A percentile compares a stretch with the other conserved stretches of the same genome.
These are phyloP conservation scores for Rugalucina vietnamica DNA, from an alignment of 2,888 invertebrate genomes.

Conservation along the genomic window DNA sequence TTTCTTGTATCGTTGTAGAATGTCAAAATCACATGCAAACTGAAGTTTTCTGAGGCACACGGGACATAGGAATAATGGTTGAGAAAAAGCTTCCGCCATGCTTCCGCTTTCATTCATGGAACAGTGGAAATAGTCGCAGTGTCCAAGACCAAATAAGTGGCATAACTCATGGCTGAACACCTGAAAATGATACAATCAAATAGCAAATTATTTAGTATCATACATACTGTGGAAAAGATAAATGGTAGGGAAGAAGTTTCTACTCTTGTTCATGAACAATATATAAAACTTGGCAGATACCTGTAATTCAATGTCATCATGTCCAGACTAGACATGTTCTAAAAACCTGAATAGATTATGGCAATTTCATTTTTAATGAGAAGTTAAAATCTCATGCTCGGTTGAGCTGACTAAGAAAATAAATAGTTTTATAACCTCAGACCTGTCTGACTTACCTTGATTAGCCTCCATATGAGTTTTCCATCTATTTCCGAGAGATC, in stretches of 20 bases:
- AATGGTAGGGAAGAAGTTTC: too few relatives aligned
- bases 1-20: constrained; percentile 72
- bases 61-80: constrained; percentile 82
- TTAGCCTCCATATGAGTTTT: constrained; percentile 76
- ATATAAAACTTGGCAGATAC: too few relatives aligned
- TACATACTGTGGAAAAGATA: too few relatives aligned
- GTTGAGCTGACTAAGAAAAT: too few relatives aligned
- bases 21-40: constrained; percentile 74
- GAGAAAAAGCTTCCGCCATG: constrained; percentile 75
- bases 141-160: constrained; percentile 79
- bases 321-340: too few relatives aligned
- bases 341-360: too few relatives aligned
- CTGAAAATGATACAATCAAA: constrained; percentile 72
- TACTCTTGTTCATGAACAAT: too few relatives aligned
- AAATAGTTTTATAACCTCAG: too few relatives aligned
- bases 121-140: constrained; percentile 81
- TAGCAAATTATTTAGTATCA: too few relatives aligned
- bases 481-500: constrained; percentile 73
- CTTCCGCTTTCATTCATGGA: constrained; percentile 82
- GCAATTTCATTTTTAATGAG: too few relatives aligned
- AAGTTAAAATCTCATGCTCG: too few relatives aligned
- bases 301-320: too few relatives aligned
- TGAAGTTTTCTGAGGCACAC: constrained; percentile 82
- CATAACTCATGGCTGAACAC: constrained; percentile 80
- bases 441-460: constrained; percentile 78